Base-by-base conservation (phyloP, 2,888 invertebrate genomes). In the Epinotia bilunana region DNA sequence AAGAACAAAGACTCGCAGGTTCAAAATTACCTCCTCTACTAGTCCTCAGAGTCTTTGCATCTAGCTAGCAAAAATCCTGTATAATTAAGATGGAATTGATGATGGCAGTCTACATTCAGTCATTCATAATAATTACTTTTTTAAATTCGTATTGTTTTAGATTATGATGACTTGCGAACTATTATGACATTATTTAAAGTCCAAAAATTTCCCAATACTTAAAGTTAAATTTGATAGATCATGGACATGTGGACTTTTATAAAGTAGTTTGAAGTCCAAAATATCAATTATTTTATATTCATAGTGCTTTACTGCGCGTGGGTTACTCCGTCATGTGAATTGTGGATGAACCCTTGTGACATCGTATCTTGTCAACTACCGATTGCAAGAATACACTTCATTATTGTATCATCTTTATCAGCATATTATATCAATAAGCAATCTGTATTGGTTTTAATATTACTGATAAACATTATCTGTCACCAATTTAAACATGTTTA, bases 391-490 rank as follows among this genome's bases (percentile, higher is more conserved):
- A 39, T 53, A 61, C 60, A 43, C 23, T 16, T 33, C 18, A 49
- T 46, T 60, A 60, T 58, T 39, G 11, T 46, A 43, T 64, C 28
- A n/a, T 64, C 43, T n/a, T 23, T 72, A 72, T 73, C 53, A 60
- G 9, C 16, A 6, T 60, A 39, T 63, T 57, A 20, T 73, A 55
- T 68, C 62, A 73, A 68, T 62, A 53, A 57, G 20, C 23, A 57
- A 57, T 73, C 62, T 74, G 13, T 57, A 74, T 74, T 57, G 62
- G 23, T 53, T 58, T 46, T 20, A 62, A 39, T 16, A 62, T 33
- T 49, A 58, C n/a, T 23, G 74, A 70, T 74, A 58, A 61, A 57
- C 20, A 23, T 46, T 63, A 57, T 57, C 33, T 63, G 39, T 43
- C 12, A 12, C 61, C 60, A 11, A 60, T 60, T 60, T 67, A 73